A percentile compares a stretch with the other conserved stretches of the same genome.
These are phyloP conservation scores for Drosophila sp. DNA, from an alignment of 1,140 invertebrate species.

Conservation along the genomic window DNA sequence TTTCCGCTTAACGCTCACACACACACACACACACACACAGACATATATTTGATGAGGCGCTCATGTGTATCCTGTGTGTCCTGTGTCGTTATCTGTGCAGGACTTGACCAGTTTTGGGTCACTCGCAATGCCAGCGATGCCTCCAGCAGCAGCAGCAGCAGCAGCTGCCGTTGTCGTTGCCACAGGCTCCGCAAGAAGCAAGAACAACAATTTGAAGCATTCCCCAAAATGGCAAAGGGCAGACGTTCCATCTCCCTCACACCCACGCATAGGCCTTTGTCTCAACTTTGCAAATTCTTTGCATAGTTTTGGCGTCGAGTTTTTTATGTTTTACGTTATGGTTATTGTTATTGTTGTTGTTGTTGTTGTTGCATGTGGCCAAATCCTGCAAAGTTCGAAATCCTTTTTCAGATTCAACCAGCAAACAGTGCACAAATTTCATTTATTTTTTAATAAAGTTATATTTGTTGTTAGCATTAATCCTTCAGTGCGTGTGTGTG, in stretches of 20 bases:
- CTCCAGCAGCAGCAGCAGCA: conserved; percentile 41
- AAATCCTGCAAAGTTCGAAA: conserved; percentile 31
- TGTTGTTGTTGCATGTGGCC: conserved; percentile 57
- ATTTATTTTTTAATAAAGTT: conserved; percentile 83
- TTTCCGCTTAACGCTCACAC: conserved; percentile 47
- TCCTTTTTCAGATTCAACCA: conserved; percentile 26
- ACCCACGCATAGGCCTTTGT: conserved; percentile 37
- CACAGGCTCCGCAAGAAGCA: conserved; percentile 9
- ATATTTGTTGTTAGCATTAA: conserved; percentile 81
- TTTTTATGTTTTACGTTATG: conserved; percentile 22
- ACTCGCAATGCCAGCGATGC: conserved; percentile 45
- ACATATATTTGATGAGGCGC: conserved; percentile 47
- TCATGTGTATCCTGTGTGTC: conserved; percentile 43
- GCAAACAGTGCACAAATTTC: conserved; percentile 68
- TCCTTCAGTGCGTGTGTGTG: conserved; percentile 30
- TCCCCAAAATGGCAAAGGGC: conserved; percentile 37
- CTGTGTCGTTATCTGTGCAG: conserved; percentile 39
- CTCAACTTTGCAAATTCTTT: conserved; percentile 58
- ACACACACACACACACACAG: conserved; percentile 23
- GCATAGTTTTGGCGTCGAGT: conserved; percentile 62
- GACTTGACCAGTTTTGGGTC: conserved; percentile 55
- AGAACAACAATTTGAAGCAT: conserved; percentile 69
- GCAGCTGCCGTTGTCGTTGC: conserved; percentile 2
- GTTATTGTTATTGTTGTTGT: neutral
- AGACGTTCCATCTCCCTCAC: neutral